These are phyloP conservation scores for Merops nubicus DNA, from an alignment of 2,113 vertebrate species.

Conservation along the genomic window DNA sequence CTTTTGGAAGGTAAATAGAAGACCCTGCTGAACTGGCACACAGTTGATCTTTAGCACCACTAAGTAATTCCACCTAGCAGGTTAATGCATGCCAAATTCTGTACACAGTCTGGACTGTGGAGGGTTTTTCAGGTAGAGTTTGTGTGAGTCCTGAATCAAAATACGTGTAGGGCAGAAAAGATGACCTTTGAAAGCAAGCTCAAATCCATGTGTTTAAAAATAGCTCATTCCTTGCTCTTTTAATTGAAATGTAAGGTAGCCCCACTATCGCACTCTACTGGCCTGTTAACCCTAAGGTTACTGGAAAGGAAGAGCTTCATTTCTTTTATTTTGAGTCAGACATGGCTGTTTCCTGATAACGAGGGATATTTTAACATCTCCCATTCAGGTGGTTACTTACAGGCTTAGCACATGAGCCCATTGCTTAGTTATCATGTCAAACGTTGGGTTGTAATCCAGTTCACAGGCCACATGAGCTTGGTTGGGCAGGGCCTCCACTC, in stretches of 20 bases:
- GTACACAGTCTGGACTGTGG: background rate
- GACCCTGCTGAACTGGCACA: background rate
- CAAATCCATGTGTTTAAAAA: background rate
- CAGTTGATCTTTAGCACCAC: background rate
- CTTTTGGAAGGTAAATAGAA: background rate
- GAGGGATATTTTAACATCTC: background rate
- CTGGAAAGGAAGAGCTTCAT: background rate
- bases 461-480: fast-evolving
- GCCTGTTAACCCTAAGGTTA: background rate
- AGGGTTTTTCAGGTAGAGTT: background rate
- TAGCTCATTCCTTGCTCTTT: background rate
- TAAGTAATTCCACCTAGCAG: background rate
- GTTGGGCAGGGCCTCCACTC: background rate
- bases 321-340: background rate
- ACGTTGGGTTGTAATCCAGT: background rate
- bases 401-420: background rate
- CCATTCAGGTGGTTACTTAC: background rate
- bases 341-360: background rate
- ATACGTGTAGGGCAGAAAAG: background rate
- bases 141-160: background rate
- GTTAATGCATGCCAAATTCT: background rate
- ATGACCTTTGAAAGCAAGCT: background rate
- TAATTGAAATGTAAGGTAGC: background rate
- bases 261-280: background rate
- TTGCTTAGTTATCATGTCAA: background rate